Base-by-base conservation (phyloP, 2,888 invertebrate genomes). In the Dugesia japonica region DNA sequence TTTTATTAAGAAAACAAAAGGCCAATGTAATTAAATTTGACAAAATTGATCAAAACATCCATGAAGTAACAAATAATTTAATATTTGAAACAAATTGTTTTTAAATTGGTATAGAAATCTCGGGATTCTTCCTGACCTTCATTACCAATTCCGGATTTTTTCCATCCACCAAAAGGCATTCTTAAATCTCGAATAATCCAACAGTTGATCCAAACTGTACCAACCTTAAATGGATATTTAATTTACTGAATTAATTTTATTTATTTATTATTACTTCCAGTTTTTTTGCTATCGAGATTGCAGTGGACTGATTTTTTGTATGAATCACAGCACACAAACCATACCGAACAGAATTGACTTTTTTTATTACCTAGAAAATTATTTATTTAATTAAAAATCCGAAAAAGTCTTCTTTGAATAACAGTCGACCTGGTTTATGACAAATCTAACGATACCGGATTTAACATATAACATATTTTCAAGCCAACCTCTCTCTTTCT, bases 131-230 rank as follows among this genome's bases (percentile, higher is more conserved):
- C 80, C 0, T 84, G 83, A 0, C 87, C 86, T 81, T 87, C 87
- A 17, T 86, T 80, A 0, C 87, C 87, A 15, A 85, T 81, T 15
- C 87, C 87, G 0, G 87, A 87, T 77, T 84, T 82, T 80, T 88
- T 88, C 76, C 83, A 82, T 17, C 87, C 87, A 20, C 87, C 87
- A 80, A 87, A 87, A 0, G 87, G 87, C 86, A 88, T 86, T 79
- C 86, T 86, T 74, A 88, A 81, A 79, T 87, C 83, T n/a, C 87
- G 81, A 13, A 87, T 83, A 81, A 87, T 80, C 87, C 87, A 87
- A 79, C 87, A 87, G 80, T 87, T 87, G 75, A 85, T 85, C 87
- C 87, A 87, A 17, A 87, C 87, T 0, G 87, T 87, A 17, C 87
- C 87, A 0, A 82, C 86, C 85, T 86, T n/a, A 56, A 13, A 38